Evolutionary conservation across 2,888 invertebrate genomes (phyloP).

Genomic region (Drosophila tripunctata): DNA sequence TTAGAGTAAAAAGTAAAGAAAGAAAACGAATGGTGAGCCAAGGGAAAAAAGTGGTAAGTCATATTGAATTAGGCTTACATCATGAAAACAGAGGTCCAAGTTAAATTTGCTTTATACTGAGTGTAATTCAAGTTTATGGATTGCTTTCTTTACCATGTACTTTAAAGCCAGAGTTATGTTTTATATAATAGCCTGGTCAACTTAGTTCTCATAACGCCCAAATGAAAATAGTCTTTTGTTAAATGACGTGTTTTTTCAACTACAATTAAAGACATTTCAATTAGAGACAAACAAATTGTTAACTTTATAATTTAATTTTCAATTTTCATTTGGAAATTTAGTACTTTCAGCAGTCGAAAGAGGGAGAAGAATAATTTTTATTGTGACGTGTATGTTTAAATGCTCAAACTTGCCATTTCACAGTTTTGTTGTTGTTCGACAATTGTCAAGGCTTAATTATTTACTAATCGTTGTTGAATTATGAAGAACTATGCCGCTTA

Average conservation of each 20-base stretch:
- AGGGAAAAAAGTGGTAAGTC: conserved; percentile 32
- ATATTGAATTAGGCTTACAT: conserved; percentile 51
- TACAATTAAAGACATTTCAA: conserved; percentile 58
- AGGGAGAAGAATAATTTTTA: neutral
- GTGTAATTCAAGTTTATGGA: conserved; percentile 18
- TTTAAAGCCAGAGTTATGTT: neutral
- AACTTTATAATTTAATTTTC: conserved; percentile 27
- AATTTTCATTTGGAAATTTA: neutral
- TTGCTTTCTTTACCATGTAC: conserved; percentile 14
- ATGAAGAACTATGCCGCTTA: conserved; percentile 63
- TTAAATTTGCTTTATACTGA: conserved; percentile 21
- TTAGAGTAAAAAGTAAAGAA: conserved; percentile 39
- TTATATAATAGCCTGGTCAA: conserved; percentile 23
- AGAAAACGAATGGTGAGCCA: conserved; percentile 2
- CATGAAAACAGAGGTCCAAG: conserved; percentile 34
- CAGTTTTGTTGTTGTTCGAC: conserved; percentile 53
- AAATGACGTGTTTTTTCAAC: conserved; percentile 48
- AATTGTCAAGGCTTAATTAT: conserved; percentile 71
- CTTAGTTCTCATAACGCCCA: conserved; percentile 39
- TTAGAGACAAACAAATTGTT: conserved; percentile 50
- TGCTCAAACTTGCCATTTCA: conserved; percentile 33
- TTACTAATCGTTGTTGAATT: conserved; percentile 76
- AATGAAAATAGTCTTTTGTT: conserved; percentile 5
- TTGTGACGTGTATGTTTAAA: conserved; percentile 47
- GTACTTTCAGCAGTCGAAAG: neutral